A percentile compares a stretch with the other conserved stretches of the same genome.
Evolutionary conservation across 2,113 vertebrate genomes (phyloP).

Genomic region (Chiloscyllium plagiosum): DNA sequence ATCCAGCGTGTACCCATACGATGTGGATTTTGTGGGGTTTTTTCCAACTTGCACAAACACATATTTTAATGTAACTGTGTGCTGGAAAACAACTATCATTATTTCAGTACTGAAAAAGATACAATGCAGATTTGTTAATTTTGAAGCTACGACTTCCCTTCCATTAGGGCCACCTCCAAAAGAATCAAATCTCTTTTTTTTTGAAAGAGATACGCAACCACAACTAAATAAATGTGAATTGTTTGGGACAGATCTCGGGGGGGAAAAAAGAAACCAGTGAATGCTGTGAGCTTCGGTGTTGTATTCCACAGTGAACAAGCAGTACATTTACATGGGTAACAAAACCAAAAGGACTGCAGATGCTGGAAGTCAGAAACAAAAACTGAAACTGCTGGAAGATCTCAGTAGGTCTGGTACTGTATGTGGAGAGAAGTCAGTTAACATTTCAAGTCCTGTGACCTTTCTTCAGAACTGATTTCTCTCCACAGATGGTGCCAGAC

Average conservation of each 20-base stretch:
- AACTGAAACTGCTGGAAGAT: too few species aligned
- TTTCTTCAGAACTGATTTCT: too few species aligned
- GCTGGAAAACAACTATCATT: background rate
- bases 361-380: too few species aligned
- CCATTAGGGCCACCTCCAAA: background rate
- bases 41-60: background rate
- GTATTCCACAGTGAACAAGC: background rate
- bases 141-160: slow-evolving; percentile 10
- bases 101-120: background rate
- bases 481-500: too few species aligned
- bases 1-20: background rate
- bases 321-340: background rate
- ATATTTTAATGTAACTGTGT: background rate
- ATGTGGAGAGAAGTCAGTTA: too few species aligned
- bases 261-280: background rate
- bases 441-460: too few species aligned
- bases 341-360: too few species aligned
- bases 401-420: too few species aligned
- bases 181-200: slow-evolving; percentile 14
- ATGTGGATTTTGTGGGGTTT: background rate
- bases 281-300: background rate
- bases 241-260: background rate
- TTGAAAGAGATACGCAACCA: background rate
- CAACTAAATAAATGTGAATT: background rate
- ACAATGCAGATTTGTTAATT: background rate